phyloP scores from a whole-genome alignment of 1,140 invertebrate genomes.

The Patella vulgata region DNA sequence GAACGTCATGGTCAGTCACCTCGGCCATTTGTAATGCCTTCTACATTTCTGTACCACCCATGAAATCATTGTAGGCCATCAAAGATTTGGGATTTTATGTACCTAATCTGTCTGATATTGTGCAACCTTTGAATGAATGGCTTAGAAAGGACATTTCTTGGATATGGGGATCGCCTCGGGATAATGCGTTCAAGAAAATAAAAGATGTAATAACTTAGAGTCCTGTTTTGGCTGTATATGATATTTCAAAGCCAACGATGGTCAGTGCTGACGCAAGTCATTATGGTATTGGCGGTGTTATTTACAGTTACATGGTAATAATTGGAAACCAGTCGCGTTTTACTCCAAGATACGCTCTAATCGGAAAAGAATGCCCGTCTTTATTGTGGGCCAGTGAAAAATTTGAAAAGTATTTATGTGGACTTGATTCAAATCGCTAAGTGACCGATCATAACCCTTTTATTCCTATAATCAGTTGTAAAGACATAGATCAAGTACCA shows the following conservation, averaged over 20 bases:
- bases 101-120: no score
- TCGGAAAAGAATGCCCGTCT: conserved; percentile 70
- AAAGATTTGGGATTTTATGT: no score
- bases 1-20: no score
- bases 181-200: no score
- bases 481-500: conserved; percentile 23
- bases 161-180: no score
- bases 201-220: background rate
- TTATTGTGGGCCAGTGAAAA: conserved; percentile 69
- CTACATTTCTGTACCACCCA: no score
- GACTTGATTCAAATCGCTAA: conserved; percentile 42
- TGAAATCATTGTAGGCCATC: no score
- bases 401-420: conserved; percentile 69
- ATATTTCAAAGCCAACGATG: conserved; percentile 12
- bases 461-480: conserved; percentile 36
- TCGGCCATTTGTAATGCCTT: no score
- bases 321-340: conserved; percentile 31
- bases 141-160: no score
- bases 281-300: conserved; percentile 32
- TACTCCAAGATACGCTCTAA: conserved; percentile 66
- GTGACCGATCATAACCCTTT: conserved; percentile 60
- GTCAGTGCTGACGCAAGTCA: no score
- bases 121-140: no score
- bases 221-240: conserved; percentile 22
- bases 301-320: conserved; percentile 25